A percentile compares a stretch with the other conserved stretches of the same genome.
Conservation (phyloP, 1,140 invertebrate genomes). For the Eupeodes corollae region DNA sequence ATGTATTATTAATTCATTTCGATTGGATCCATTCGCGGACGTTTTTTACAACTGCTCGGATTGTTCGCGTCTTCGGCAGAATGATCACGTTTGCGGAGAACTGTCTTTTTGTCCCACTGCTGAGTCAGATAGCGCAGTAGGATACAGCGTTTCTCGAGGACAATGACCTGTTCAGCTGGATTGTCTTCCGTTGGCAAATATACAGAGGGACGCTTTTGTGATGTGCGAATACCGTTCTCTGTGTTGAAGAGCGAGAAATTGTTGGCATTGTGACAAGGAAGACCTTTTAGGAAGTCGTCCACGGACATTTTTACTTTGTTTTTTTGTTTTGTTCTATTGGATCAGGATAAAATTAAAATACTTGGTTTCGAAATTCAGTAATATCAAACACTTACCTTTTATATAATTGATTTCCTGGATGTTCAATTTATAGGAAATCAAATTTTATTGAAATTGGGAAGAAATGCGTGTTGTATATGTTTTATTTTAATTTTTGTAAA, state of each 20-base stretch:
- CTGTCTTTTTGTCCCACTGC: conserved; percentile 82
- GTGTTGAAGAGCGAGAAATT: conserved; percentile 85
- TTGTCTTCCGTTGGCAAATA: conserved; percentile 83
- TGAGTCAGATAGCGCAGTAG: conserved; percentile 84
- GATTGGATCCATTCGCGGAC: conserved; percentile 23
- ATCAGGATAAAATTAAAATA: no score
- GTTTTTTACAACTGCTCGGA: conserved; percentile 30
- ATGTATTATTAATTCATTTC: conserved; percentile 14
- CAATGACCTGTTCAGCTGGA: conserved; percentile 87
- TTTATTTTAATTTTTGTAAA: no score
- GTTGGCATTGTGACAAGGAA: conserved; percentile 80
- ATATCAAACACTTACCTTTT: no score
- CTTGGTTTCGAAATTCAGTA: no score
- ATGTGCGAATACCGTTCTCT: conserved; percentile 70
- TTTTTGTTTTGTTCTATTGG: conserved; percentile 1
- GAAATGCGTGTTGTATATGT: no score
- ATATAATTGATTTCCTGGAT: no score
- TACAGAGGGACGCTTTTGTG: conserved; percentile 75
- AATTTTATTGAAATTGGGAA: no score
- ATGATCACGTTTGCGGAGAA: conserved; percentile 43
- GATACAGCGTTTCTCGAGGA: conserved; percentile 90
- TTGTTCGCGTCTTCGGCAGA: conserved; percentile 13
- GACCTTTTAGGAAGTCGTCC: conserved; percentile 78
- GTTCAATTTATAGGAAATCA: no score
- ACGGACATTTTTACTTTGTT: conserved; percentile 44